These are phyloP conservation scores for Alouatta palliata DNA, from an alignment of 2,113 vertebrate species.

Conservation along the genomic window DNA sequence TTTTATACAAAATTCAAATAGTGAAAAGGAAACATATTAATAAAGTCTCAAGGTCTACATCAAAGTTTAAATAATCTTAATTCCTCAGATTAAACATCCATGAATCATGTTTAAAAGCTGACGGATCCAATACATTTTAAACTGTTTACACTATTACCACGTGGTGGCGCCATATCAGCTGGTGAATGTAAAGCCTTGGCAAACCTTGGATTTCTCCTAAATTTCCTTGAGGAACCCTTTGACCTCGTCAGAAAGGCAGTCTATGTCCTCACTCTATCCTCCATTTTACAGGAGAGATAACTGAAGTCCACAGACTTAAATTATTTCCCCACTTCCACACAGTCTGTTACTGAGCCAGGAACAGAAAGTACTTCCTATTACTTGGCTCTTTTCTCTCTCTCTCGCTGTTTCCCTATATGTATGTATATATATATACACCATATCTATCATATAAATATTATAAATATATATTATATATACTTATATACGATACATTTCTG, in stretches of 20 bases:
- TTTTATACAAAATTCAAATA: neutral
- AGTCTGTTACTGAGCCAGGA: constrained; percentile 1
- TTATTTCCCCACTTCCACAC: neutral
- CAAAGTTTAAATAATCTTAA: neutral
- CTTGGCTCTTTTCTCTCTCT: neutral
- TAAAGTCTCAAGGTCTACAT: neutral
- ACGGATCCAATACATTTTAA: neutral
- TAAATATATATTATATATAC: neutral
- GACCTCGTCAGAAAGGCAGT: neutral
- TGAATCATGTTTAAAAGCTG: neutral
- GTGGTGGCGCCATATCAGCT: constrained; percentile 74
- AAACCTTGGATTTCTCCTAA: constrained; percentile 29
- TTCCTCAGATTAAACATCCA: neutral
- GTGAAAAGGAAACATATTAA: neutral
- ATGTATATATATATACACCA: neutral
- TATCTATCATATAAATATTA: neutral
- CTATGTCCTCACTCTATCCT: neutral
- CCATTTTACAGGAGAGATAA: neutral
- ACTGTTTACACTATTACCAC: constrained; percentile 57
- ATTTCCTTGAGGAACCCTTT: neutral
- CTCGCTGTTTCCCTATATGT: accelerated
- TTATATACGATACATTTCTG: no score
- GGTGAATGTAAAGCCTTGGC: constrained; percentile 23
- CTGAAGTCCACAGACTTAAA: neutral
- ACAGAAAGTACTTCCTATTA: neutral